Evolutionary conservation across 2,797 vertebrate genomes (phyloP).

Genomic region (Silurus lanzhouensis): DNA sequence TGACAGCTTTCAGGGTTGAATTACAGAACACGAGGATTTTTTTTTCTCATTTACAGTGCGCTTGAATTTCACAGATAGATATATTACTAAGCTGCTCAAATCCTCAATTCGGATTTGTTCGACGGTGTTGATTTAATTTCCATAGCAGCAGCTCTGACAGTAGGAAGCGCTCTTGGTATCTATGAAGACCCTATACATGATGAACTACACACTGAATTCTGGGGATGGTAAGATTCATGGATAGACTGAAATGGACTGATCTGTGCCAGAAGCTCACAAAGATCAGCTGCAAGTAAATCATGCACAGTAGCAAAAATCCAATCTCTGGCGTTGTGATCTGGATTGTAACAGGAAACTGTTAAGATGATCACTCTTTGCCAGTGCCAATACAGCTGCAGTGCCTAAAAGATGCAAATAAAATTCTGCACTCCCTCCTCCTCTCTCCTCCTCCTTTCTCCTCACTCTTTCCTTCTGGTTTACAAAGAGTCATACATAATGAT

Average conservation of each 20-base stretch:
- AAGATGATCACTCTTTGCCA: too few relatives aligned
- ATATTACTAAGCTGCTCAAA: background rate
- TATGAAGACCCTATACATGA: too few relatives aligned
- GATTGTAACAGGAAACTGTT: background rate
- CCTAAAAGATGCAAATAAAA: background rate
- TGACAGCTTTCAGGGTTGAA: slow-evolving; percentile 49
- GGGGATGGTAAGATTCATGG: too few relatives aligned
- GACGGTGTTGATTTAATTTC: background rate
- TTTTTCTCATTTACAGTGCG: background rate
- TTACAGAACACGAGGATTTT: slow-evolving; percentile 37
- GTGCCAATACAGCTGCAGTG: background rate
- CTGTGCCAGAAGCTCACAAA: slow-evolving; percentile 4
- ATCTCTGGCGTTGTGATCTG: background rate
- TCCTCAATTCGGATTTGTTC: background rate
- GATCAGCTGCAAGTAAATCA: background rate
- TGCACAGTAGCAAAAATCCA: slow-evolving; percentile 11
- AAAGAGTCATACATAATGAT: background rate
- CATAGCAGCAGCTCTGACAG: background rate
- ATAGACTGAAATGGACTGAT: background rate
- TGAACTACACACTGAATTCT: too few relatives aligned
- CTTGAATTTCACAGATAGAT: background rate
- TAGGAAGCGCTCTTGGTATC: background rate
- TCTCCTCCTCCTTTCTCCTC: background rate
- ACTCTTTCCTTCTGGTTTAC: background rate
- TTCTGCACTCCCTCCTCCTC: background rate